phyloP scores from a whole-genome alignment of 1,140 invertebrate genomes.

The Doryteuthis pealeii region DNA sequence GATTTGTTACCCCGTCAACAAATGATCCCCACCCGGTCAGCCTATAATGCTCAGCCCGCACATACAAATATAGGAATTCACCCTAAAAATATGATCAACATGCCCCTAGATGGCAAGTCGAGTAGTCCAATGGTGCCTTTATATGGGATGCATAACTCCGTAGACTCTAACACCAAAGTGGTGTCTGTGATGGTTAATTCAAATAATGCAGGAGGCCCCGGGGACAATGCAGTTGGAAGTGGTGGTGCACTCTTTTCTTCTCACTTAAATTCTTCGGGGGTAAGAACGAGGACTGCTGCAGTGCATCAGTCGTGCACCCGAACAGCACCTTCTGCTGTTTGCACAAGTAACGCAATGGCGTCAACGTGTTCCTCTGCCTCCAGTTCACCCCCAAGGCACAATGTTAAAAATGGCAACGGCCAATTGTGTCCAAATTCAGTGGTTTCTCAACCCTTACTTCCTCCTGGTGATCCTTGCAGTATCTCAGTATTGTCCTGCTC shows the following conservation, averaged over 20 bases:
- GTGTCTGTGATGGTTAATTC: not conserved
- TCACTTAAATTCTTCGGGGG: not conserved
- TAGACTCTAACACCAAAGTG: not conserved
- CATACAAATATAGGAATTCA: conserved; percentile 23
- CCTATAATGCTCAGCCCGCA: conserved; percentile 22
- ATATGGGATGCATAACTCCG: not conserved
- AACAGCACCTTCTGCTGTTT: conserved; percentile 13
- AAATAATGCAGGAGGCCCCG: not conserved
- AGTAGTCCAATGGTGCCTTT: conserved; percentile 5
- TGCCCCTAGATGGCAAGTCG: conserved; percentile 23
- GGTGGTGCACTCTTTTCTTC: not conserved
- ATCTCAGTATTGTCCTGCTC: not conserved
- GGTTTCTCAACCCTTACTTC: not conserved
- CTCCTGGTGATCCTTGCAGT: not conserved
- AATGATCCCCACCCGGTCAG: conserved; percentile 18
- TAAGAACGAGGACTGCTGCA: not conserved
- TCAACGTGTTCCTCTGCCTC: not conserved
- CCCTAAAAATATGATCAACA: conserved; percentile 27
- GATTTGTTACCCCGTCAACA: conserved; percentile 3
- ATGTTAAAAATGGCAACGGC: conserved; percentile 1
- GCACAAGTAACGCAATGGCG: not conserved
- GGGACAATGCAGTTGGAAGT: not conserved
- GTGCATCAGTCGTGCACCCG: conserved; percentile 13
- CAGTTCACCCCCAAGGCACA: not conserved
- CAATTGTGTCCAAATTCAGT: not conserved